Percentiles rank a stretch among this genome's conserved stretches.
phyloP scores from a whole-genome alignment of 2,797 vertebrate species.

The Tokudaia muenninki region DNA sequence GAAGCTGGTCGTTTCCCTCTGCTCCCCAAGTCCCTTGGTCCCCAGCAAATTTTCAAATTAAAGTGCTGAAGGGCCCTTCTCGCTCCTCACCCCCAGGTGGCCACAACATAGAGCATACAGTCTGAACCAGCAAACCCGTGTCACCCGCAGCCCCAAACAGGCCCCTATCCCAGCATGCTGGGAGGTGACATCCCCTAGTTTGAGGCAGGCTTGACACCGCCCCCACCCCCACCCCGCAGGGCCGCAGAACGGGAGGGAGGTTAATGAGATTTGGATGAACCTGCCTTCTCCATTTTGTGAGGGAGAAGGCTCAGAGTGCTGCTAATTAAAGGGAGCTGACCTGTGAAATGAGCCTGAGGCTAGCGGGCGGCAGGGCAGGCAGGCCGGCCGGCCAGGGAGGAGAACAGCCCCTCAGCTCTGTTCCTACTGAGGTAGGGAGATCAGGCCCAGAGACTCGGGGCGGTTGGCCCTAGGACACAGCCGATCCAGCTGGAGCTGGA shows the following conservation, averaged over 20 bases:
- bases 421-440: background rate
- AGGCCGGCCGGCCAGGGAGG: conserved; percentile 27
- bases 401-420: background rate
- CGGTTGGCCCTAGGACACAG: conserved; percentile 14
- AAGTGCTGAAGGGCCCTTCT: conserved; percentile 34
- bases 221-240: background rate
- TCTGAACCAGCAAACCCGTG: conserved; percentile 2
- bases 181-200: conserved; percentile 24
- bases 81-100: background rate
- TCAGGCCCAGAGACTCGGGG: conserved; percentile 53
- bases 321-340: conserved; percentile 85
- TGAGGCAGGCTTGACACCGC: conserved; percentile 7
- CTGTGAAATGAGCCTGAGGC: conserved; percentile 85
- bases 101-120: background rate
- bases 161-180: background rate
- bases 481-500: background rate
- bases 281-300: conserved; percentile 61
- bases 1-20: conserved; percentile 28
- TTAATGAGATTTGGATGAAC: conserved; percentile 86
- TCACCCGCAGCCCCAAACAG: background rate
- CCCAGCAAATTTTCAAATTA: conserved; percentile 79
- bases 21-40: background rate
- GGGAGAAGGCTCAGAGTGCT: conserved; percentile 13
- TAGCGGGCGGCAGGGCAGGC: conserved; percentile 17
- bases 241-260: conserved; percentile 58